A percentile compares a stretch with the other conserved stretches of the same genome.
phyloP scores from a whole-genome alignment of 2,888 invertebrate species.

The Eristalis pertinax region DNA sequence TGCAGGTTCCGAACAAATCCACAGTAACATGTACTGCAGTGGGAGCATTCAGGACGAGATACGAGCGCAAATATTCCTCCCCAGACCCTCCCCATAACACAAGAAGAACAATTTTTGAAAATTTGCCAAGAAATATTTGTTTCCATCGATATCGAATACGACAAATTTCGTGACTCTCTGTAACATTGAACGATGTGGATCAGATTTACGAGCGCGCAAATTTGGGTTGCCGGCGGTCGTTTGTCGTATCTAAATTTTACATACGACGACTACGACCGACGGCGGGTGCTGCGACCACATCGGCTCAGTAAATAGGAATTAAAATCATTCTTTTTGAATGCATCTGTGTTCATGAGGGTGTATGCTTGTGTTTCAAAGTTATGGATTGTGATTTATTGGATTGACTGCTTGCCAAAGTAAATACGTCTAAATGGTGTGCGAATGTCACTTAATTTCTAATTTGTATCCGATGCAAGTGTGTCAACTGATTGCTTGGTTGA shows the following conservation, averaged over 20 bases:
- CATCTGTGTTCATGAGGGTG: background rate
- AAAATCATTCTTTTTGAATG: conserved; percentile 12
- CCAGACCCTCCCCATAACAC: background rate
- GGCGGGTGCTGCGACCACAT: conserved; percentile 4
- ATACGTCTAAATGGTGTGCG: conserved; percentile 59
- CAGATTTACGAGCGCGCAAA: conserved; percentile 64
- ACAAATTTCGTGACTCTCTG: conserved; percentile 65
- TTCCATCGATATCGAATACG: conserved; percentile 69
- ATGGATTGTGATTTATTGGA: conserved; percentile 66
- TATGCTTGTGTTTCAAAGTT: conserved; percentile 21
- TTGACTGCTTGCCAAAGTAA: conserved; percentile 67
- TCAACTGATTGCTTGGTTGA: conserved; percentile 33
- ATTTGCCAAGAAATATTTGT: conserved; percentile 66
- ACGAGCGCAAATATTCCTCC: background rate
- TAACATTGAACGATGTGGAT: conserved; percentile 64
- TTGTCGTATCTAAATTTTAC: conserved; percentile 37
- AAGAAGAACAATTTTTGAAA: conserved; percentile 49
- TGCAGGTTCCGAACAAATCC: conserved; percentile 52
- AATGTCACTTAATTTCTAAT: conserved; percentile 57
- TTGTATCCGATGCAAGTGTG: conserved; percentile 40
- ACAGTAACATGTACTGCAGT: conserved; percentile 43
- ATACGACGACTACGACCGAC: conserved; percentile 5
- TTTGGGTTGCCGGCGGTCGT: conserved; percentile 48
- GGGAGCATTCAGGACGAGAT: background rate
- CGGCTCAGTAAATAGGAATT: conserved; percentile 19